Base-by-base conservation (phyloP, 64 coral and sea anemone species). In the Dendrophyllia cribrosa region DNA sequence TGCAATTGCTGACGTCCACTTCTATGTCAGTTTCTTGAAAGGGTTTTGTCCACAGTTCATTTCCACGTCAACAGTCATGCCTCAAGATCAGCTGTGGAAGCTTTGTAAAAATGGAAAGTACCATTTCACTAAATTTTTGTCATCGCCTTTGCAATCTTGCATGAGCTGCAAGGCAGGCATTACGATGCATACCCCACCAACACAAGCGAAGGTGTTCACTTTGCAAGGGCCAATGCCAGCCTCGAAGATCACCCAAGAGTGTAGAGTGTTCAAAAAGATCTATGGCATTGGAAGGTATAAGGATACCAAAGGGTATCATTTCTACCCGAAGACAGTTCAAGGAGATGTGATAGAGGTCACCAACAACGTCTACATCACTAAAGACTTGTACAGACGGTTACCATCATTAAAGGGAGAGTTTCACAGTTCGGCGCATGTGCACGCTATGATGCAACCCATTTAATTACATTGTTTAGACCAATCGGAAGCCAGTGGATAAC, bases 341-440 rank as follows among this genome's bases (percentile, higher is more conserved):
- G 5, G 43, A 17, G 82, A 69, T 69, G 11, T 85, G 1, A 85
- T 85, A 7, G 62, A 85, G 22, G 82, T 85, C 9, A 17, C 43
- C 5, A 85, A 85, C 22, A 51, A 48, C 15, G 51, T 62, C 9
- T 85, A 85, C 45, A 44, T 82, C 4, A 16, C 20, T 14, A 6
- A 9, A 20, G 17, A 69, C 48, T 19, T 52, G 1, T 85, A 85
- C 82, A 85, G 68, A 12, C 68, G 82, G 82, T 51, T 68, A 51
- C 61, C 82, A 1, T 85, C 82, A 5, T 48, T 85, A 8, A 85
- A 62, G 81, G n/a, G n/a, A n/a, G n/a, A n/a, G n/a, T n/a, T n/a
- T n/a, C n/a, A n/a, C n/a, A n/a, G n/a, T n/a, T n/a, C n/a, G n/a
- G n/a, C n/a, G n/a, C n/a, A n/a, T n/a, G n/a, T n/a, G n/a, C n/a